These are phyloP conservation scores for Hippocampus abdominalis DNA, from an alignment of 2,113 vertebrate species.

Conservation along the genomic window DNA sequence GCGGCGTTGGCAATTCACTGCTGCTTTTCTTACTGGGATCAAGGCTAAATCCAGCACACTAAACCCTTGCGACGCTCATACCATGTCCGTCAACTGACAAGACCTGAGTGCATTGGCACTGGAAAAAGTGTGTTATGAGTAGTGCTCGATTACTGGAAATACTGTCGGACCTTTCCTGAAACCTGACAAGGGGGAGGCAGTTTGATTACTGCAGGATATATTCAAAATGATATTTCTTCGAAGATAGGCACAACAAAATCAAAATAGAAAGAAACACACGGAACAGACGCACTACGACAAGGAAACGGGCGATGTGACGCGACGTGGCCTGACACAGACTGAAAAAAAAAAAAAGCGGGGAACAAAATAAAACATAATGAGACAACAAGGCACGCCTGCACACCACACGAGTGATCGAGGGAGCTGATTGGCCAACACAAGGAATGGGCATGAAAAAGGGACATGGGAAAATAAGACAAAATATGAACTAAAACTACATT, in stretches of 20 bases:
- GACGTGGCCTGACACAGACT: too few species aligned
- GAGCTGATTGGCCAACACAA: background rate
- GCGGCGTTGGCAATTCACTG: slow-evolving; percentile 22
- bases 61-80: slow-evolving; percentile 32
- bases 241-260: too few species aligned
- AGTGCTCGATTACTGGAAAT: background rate
- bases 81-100: slow-evolving; percentile 1
- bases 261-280: too few species aligned
- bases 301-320: too few species aligned
- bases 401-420: too few species aligned
- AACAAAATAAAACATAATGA: too few species aligned
- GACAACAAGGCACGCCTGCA: too few species aligned
- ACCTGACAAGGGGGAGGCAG: background rate
- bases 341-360: too few species aligned
- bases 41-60: slow-evolving; percentile 40
- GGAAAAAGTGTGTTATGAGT: background rate
- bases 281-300: too few species aligned
- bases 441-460: background rate
- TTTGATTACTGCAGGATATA: background rate
- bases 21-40: slow-evolving; percentile 42
- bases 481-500: background rate
- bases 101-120: background rate
- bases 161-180: background rate
- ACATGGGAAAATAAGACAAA: background rate
- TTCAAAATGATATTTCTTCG: too few species aligned